These are phyloP conservation scores for Lordiphosa stackelbergi DNA, from an alignment of 1,140 invertebrate species.

Conservation along the genomic window DNA sequence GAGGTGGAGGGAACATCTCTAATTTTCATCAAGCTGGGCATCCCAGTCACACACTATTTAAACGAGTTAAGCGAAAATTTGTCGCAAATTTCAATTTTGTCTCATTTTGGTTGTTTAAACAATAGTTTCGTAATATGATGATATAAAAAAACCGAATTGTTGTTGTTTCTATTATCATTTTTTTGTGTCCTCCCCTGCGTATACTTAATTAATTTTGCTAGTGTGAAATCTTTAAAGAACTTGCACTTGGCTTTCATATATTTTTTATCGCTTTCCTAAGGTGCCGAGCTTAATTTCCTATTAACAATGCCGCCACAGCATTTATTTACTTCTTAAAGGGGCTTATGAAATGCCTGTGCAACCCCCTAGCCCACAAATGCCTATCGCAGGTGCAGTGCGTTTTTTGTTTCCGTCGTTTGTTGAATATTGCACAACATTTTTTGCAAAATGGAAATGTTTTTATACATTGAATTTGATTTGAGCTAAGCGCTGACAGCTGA, in stretches of 20 bases:
- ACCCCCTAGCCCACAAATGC: not conserved
- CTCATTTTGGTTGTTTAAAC: conserved; percentile 33
- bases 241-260: conserved; percentile 29
- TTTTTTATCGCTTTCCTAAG: conserved; percentile 23
- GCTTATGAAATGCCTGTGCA: not conserved
- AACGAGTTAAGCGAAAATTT: conserved; percentile 66
- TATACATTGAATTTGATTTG: conserved; percentile 40
- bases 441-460: conserved; percentile 38
- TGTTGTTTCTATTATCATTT: conserved; percentile 11
- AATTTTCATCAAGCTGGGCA: conserved; percentile 46
- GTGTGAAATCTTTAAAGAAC: conserved; percentile 27
- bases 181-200: conserved; percentile 25
- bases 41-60: conserved; percentile 48
- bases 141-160: conserved; percentile 1
- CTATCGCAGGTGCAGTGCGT: conserved; percentile 27
- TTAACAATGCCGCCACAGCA: conserved; percentile 21
- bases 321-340: conserved; percentile 23
- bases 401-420: conserved; percentile 37
- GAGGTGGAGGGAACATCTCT: conserved; percentile 5
- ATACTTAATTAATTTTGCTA: conserved; percentile 34
- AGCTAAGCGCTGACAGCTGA: conserved; percentile 41
- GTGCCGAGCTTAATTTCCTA: conserved; percentile 27
- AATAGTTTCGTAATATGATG: conserved; percentile 13
- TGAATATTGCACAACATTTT: conserved; percentile 26
- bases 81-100: conserved; percentile 52